Base-by-base conservation (phyloP, 2,113 vertebrate species). In the Talpa occidentalis region DNA sequence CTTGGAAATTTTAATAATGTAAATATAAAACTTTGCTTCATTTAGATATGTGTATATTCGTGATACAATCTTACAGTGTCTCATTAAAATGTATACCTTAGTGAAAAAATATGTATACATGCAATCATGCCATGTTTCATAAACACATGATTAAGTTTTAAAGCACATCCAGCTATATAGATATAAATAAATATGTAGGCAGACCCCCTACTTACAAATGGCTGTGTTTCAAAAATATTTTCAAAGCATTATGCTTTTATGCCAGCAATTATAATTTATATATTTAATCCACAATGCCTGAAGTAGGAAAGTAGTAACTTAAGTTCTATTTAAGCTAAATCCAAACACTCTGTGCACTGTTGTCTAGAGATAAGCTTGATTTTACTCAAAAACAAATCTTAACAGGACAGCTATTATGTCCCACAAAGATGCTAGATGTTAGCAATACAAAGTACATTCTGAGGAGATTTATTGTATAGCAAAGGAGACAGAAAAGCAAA, bases 31-130 rank as follows among this genome's bases (percentile, higher is more conserved):
- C 81, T 89, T 56, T 66, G 40, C 26, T 90, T 77, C 35, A 64
- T 40, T 84, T 93, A 32, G 19, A 74, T 30, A 10, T 72, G 19
- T 82, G 47, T 93, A 14, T 85, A 78, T 94, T 85, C 69, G 40
- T 70, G 17, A 95, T 80, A 74, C 4, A 28, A 56, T 64, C 60
- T 80, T 54, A 44, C 42, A 81, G 17, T 88, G 30, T 90, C 42
- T 93, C 86, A 66, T 93, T 94, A 95, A 95, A 93, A 80, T 93
- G 6, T 77, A 87, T 72, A 85, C 44, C 62, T 92, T 95, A 86
- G 16, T 89, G 66, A 90, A 93, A 94, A 88, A 21, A 79, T 32
- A 26, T 69, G 22, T 42, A 72, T 40, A 79, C 14, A 81, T 35
- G 80, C 10, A 92, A 89, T 74, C 17, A 84, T 90, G 52, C 5